Conservation (phyloP, 2,888 invertebrate species). For the Pharmacophagus antenor region DNA sequence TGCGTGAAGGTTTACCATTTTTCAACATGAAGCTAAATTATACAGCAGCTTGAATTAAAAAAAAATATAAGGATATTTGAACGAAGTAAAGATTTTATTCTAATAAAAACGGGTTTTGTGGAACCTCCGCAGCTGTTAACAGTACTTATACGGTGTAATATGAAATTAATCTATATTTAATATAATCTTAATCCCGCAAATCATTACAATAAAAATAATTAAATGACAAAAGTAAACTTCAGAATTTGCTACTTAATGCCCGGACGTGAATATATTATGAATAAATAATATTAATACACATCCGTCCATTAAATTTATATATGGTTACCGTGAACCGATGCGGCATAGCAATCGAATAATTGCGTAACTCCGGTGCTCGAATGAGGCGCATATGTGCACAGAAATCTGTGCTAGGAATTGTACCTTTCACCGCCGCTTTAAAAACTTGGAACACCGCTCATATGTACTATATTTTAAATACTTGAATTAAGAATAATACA, state of each 20-base stretch:
- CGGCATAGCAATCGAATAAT: constrained; percentile 47
- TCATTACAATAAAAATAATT: too few species aligned
- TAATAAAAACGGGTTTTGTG: background rate
- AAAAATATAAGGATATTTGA: background rate
- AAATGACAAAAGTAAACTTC: constrained; percentile 25
- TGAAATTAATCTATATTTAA: too few species aligned
- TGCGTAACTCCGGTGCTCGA: constrained; percentile 43
- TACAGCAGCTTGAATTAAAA: background rate
- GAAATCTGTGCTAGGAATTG: constrained; percentile 37
- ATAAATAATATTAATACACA: constrained; percentile 39
- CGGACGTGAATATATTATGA: constrained; percentile 34
- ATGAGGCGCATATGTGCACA: constrained; percentile 33
- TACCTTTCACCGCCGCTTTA: constrained; percentile 43
- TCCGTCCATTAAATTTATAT: constrained; percentile 46
- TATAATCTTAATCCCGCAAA: too few species aligned
- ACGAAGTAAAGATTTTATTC: constrained; percentile 33
- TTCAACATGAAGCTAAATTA: background rate
- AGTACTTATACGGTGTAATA: background rate
- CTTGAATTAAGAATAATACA: background rate
- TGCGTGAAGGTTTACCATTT: constrained; percentile 1
- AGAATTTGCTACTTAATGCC: background rate
- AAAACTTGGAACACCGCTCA: constrained; percentile 24
- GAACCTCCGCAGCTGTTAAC: background rate
- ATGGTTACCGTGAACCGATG: constrained; percentile 35
- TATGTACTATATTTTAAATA: too few species aligned